phyloP scores from a whole-genome alignment of 2,888 invertebrate species.

The Pseudanteris insignis region DNA sequence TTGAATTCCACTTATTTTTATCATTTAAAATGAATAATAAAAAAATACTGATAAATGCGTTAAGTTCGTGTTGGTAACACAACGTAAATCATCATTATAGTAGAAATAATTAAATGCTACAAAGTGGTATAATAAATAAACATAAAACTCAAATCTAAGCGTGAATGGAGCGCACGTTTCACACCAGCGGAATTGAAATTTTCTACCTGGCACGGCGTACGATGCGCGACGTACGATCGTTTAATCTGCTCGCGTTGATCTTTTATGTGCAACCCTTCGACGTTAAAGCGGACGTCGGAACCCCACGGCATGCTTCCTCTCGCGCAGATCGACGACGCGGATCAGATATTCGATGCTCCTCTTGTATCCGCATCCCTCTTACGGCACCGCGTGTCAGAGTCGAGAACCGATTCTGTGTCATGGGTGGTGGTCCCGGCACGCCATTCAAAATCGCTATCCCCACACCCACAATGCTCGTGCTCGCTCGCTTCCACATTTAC shows the following conservation, averaged over 20 bases:
- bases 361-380: conserved; percentile 43
- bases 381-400: conserved; percentile 29
- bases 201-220: too few relatives aligned
- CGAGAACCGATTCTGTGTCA: conserved; percentile 34
- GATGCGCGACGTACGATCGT: conserved; percentile 2
- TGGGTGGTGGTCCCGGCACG: conserved; percentile 28
- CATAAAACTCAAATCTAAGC: background rate
- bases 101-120: too few relatives aligned
- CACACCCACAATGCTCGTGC: background rate
- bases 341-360: conserved; percentile 40
- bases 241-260: conserved; percentile 33
- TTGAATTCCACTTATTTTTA: too few relatives aligned
- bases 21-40: too few relatives aligned
- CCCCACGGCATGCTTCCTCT: conserved; percentile 34
- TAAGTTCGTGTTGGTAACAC: too few relatives aligned
- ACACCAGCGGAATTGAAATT: too few relatives aligned
- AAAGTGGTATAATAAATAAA: too few relatives aligned
- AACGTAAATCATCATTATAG: too few relatives aligned
- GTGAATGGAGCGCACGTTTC: too few relatives aligned
- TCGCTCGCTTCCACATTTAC: background rate
- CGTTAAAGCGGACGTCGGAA: conserved; percentile 19
- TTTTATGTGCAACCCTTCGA: conserved; percentile 33
- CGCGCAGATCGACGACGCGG: conserved; percentile 30
- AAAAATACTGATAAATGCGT: too few relatives aligned
- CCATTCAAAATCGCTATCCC: conserved; percentile 14